Evolutionary conservation across 1,140 invertebrate species (phyloP).

Genomic region (Zeugodacus cucurbitae): DNA sequence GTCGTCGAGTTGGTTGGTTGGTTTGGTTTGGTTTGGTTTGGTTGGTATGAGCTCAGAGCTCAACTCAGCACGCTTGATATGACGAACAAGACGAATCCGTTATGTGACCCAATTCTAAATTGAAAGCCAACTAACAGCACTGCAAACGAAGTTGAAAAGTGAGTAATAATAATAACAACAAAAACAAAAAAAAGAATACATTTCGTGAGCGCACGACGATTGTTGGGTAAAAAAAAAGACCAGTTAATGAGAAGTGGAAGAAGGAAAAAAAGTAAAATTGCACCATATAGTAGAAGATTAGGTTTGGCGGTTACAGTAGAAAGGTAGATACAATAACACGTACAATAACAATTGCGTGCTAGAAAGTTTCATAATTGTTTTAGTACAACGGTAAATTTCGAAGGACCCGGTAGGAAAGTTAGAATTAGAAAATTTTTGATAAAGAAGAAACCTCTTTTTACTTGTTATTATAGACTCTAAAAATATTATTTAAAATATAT

Average conservation of each 20-base stretch:
- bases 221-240: not conserved
- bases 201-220: not conserved
- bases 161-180: not conserved
- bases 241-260: not conserved
- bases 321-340: not conserved
- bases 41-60: too few species aligned
- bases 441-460: too few species aligned
- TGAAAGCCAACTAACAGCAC: slow-evolving; percentile 36
- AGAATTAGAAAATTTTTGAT: too few species aligned
- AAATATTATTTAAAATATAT: too few species aligned
- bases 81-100: slow-evolving; percentile 24
- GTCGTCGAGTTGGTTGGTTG: not conserved
- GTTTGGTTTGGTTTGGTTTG: too few species aligned
- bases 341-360: not conserved
- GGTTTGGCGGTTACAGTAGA: not conserved
- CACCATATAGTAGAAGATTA: not conserved
- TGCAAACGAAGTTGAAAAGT: not conserved
- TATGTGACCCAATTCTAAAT: slow-evolving; percentile 44
- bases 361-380: slow-evolving; percentile 25
- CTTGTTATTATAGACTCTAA: too few species aligned
- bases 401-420: not conserved
- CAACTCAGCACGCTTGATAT: not conserved
- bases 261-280: not conserved
- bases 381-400: not conserved
- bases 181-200: not conserved